A percentile compares a stretch with the other conserved stretches of the same genome.
Evolutionary conservation across 2,888 invertebrate genomes (phyloP).

Genomic region (Pheosia tremula): DNA sequence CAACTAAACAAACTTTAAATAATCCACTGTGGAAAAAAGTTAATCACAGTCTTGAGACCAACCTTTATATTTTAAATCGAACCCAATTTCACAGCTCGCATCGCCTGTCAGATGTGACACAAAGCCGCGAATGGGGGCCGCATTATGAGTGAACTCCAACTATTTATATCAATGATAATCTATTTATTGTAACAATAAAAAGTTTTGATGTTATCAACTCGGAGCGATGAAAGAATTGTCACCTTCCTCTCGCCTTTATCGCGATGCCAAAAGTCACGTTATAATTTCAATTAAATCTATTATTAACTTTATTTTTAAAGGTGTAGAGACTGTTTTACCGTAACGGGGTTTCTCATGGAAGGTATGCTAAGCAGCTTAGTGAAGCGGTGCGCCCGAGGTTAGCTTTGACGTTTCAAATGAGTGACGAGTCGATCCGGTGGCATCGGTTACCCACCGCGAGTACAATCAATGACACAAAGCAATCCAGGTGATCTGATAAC

Average conservation of each 20-base stretch:
- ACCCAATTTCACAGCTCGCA: slow-evolving; percentile 83
- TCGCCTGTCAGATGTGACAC: slow-evolving; percentile 81
- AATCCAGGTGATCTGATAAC: slow-evolving; percentile 14
- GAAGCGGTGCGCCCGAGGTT: slow-evolving; percentile 68
- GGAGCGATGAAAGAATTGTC: slow-evolving; percentile 80
- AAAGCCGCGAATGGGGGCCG: slow-evolving; percentile 79
- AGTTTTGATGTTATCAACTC: slow-evolving; percentile 80
- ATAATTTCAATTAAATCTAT: slow-evolving; percentile 18
- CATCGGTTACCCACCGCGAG: slow-evolving; percentile 47
- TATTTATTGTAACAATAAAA: slow-evolving; percentile 83
- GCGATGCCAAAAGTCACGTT: slow-evolving; percentile 78
- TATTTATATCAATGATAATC: slow-evolving; percentile 83
- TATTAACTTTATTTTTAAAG: slow-evolving; percentile 16
- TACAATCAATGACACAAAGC: slow-evolving; percentile 49
- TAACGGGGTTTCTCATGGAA: slow-evolving; percentile 39
- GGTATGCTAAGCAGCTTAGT: slow-evolving; percentile 79
- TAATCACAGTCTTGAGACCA: slow-evolving; percentile 74
- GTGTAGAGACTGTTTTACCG: slow-evolving; percentile 42
- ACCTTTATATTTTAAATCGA: slow-evolving; percentile 79
- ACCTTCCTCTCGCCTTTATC: slow-evolving; percentile 73
- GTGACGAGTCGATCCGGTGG: slow-evolving; percentile 66
- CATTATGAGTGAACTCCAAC: slow-evolving; percentile 76
- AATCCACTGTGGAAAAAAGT: slow-evolving; percentile 67
- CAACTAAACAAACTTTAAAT: slow-evolving; percentile 77
- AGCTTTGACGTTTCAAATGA: slow-evolving; percentile 64